Base-by-base conservation (phyloP, 2,797 vertebrate species). In the Microtus californicus region DNA sequence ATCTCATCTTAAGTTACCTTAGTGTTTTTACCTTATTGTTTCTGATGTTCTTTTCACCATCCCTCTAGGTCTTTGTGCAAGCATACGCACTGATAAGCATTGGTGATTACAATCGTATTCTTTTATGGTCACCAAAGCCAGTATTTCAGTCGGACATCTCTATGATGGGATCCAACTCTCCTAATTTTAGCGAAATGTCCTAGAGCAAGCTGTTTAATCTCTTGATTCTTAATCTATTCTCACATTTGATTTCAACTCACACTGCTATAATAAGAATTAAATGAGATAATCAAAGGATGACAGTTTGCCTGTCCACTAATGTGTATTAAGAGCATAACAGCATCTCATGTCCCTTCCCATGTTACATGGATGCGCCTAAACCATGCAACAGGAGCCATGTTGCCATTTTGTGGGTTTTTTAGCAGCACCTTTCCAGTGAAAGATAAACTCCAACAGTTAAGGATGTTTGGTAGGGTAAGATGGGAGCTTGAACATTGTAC, bases 181-280 rank as follows among this genome's bases (percentile, higher is more conserved):
- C 34, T 67, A 25, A 27, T 89, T 90, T 93, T 43, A 79, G n/a
- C 4, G 37, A 6, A 27, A 9, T 81, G 78, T 13, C 89, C 48
- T 86, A 65, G 6, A 90, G 71, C 25, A 74, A 90, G 63, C 73
- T 89, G 34, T 81, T 83, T 71, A 73, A 12, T 65, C 61, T 77
- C 15, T 88, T 93, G 87, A 51, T 71, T 94, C 37, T 83, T 77
- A 76, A 82, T 85, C 48, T 31, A 23, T 71, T 95, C 93, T 93
- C 56, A 85, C 37, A 87, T 76, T 67, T 63, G 27, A 73, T 65
- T 95, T 93, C 77, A 78, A 21, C 61, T 89, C 48, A 43, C 2
- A 37, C 9, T 51, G 29, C 76, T 61, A 27, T n/a, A 61, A 11
- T 77, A 80, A 97, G 82, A 89, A 94, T 87, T 81, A 96, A 78